Base-by-base conservation (phyloP, 2,113 vertebrate genomes). In the Montifringilla adamsi region DNA sequence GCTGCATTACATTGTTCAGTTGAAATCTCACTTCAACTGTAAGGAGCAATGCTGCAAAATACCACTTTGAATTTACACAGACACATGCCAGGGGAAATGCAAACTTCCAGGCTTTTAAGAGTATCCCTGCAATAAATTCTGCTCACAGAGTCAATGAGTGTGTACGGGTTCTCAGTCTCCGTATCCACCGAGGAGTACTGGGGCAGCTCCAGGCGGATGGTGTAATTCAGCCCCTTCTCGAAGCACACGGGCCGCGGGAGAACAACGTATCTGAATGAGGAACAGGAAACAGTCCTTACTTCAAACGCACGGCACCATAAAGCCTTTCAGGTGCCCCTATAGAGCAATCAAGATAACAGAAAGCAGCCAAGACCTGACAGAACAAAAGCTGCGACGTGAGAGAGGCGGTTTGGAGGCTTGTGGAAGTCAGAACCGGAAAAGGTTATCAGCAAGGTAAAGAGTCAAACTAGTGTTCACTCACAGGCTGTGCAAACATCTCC, bases 81-180 rank as follows among this genome's bases (percentile, higher is more conserved):
- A 70, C 3, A 6, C 20, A 18, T 15, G 35, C 31, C 41, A 88
- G 64, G 55, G 16, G 6, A 86, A 6, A 75, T 15, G 18, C 14
- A 66, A 30, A 52, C 28, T 81, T 88, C 43, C 28, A 64, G 73
- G 23, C 12, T 88, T 88, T 68, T n/a, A 94, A 89, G 52, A 70
- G 28, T 43, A 87, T 3, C 35, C 24, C 15, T 10, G 11, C 87
- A 60, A 15, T 23, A 63, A 39, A 70, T 76, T 56, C n/a, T 90
- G 97, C 98, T 98, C 95, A 99, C 99, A 19, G 99, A 99, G 93
- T 99, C 99, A 21, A 99, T 99, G 30, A 99, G 98, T 0, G 98
- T 99, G 96, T 99, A 99, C 0, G 99, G 99, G 50, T 96, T 99
- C 93, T 99, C 99, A 63, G 98, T 96, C 3, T 98, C 98, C 0